These are phyloP conservation scores for Rutpela maculata DNA, from an alignment of 2,888 invertebrate species.

Conservation along the genomic window DNA sequence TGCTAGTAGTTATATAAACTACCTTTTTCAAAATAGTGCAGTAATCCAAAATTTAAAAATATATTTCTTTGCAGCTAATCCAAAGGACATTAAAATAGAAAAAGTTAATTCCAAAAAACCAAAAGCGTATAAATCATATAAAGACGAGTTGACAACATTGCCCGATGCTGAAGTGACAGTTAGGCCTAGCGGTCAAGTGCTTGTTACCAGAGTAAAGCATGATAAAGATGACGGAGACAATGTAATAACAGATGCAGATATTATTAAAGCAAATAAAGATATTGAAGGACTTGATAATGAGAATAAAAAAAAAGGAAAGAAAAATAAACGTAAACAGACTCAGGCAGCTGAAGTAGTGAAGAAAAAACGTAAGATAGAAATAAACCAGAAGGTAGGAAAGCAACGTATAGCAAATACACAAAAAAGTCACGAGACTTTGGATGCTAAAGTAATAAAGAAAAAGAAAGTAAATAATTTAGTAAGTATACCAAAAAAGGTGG, in stretches of 20 bases:
- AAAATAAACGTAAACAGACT: not conserved
- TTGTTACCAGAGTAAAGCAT: conserved; percentile 37
- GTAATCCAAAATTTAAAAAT: no score
- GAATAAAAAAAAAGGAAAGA: conserved; percentile 9
- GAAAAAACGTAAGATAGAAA: not conserved
- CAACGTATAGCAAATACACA: not conserved
- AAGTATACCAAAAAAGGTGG: not conserved
- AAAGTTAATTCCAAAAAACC: conserved; percentile 75
- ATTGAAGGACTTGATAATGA: not conserved
- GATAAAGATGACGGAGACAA: not conserved
- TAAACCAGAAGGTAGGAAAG: not conserved
- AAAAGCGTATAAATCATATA: conserved; percentile 75
- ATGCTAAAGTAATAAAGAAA: not conserved
- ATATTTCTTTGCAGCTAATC: conserved; percentile 74
- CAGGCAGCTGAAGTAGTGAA: no score
- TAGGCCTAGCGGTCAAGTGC: conserved; percentile 78
- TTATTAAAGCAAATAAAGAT: conserved; percentile 10
- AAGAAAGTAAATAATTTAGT: not conserved
- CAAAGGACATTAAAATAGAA: conserved; percentile 76
- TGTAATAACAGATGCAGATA: conserved; percentile 16
- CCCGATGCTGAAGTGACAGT: conserved; percentile 76
- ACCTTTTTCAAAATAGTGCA: no score
- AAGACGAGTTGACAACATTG: conserved; percentile 80
- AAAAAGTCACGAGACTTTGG: not conserved
- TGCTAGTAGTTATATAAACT: no score